phyloP scores from a whole-genome alignment of 2,797 vertebrate genomes.

The Crax fasciolata region DNA sequence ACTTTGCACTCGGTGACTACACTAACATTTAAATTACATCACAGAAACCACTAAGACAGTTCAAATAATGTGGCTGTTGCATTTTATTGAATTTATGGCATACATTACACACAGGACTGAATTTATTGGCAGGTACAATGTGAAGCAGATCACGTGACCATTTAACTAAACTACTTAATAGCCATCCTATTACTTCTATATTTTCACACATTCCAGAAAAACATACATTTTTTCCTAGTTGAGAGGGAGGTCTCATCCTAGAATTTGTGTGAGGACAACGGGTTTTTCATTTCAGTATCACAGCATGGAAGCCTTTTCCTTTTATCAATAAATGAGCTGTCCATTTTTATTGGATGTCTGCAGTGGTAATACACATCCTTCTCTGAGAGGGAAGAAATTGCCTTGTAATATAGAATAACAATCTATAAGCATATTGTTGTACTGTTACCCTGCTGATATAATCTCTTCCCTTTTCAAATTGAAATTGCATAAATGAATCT shows the following conservation, averaged over 20 bases:
- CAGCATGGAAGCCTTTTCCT: neutral
- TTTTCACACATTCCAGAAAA: neutral
- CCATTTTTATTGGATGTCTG: conserved; percentile 29
- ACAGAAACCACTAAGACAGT: neutral
- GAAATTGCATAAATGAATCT: conserved; percentile 18
- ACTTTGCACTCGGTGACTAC: neutral
- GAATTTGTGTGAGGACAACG: neutral
- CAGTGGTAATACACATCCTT: conserved; percentile 10
- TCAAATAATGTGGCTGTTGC: neutral
- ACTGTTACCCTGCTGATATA: neutral
- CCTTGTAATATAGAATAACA: neutral
- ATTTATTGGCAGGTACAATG: neutral
- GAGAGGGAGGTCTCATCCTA: neutral
- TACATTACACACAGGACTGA: neutral
- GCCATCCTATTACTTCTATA: neutral
- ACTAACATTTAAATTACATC: neutral
- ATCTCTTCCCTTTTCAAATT: neutral
- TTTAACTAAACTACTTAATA: neutral
- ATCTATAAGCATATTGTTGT: neutral
- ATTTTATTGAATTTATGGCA: conserved; percentile 9
- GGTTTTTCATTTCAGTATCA: neutral
- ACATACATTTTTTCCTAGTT: neutral
- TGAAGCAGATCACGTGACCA: neutral
- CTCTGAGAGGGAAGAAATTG: neutral
- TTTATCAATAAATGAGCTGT: conserved; percentile 36